Conservation (phyloP, 2,888 invertebrate species). For the Drosophila nigricruria region DNA sequence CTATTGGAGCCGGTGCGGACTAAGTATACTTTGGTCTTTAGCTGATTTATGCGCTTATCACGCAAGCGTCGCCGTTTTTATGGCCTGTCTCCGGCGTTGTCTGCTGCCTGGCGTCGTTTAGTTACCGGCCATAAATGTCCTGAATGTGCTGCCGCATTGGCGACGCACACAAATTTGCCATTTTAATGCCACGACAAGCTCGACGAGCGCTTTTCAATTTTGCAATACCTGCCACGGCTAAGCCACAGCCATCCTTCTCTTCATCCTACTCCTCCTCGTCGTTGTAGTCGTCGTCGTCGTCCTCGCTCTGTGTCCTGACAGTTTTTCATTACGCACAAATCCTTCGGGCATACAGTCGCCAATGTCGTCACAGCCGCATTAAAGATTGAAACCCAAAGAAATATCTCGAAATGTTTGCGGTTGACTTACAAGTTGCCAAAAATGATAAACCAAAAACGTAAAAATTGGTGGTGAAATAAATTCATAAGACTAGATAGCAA, state of each 20-base stretch:
- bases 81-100: constrained; percentile 63
- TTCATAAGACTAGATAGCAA: not conserved
- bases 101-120: constrained; percentile 65
- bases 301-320: constrained; percentile 51
- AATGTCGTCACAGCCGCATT: constrained; percentile 58
- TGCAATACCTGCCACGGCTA: constrained; percentile 67
- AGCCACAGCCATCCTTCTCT: constrained; percentile 21
- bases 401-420: constrained; percentile 46
- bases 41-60: constrained; percentile 78
- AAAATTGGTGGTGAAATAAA: not conserved
- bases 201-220: constrained; percentile 73
- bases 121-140: constrained; percentile 75
- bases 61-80: constrained; percentile 75
- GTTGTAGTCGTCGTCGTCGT: not conserved
- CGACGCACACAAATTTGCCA: constrained; percentile 77
- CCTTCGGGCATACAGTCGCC: constrained; percentile 75
- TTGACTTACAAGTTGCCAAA: constrained; percentile 44
- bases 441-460: constrained; percentile 21
- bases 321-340: constrained; percentile 81
- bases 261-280: not conserved
- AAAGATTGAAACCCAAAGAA: constrained; percentile 52
- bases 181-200: constrained; percentile 67
- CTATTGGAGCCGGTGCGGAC: constrained; percentile 9
- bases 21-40: constrained; percentile 34
- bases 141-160: constrained; percentile 63